Base-by-base conservation (phyloP, 2,113 vertebrate species). In the Phasianus colchicus region DNA sequence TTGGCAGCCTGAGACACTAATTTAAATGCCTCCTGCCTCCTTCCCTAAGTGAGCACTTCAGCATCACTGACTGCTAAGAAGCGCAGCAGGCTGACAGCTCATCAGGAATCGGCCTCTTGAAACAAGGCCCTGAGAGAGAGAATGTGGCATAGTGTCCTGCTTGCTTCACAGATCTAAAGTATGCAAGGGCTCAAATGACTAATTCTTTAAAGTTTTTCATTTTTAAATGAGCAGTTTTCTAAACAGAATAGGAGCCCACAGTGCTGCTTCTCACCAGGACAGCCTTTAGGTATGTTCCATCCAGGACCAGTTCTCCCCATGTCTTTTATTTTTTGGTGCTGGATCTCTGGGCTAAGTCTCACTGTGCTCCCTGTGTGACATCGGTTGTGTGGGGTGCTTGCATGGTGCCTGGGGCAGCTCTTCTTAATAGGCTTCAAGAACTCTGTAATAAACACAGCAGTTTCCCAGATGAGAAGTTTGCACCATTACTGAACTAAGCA, bases 1-100 rank as follows among this genome's bases (percentile, higher is more conserved):
- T 95, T 94, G 95, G 93, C 96, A 97, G 91, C 30, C 34, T 25
- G 15, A 81, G 55, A 71, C 83, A 78, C 57, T 87, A 78, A 95
- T 96, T 96, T 93, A 88, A 97, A 97, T 93, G 86, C 90, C 87
- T 89, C 93, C 92, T 87, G 58, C 94, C 71, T 96, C 89, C 84
- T 91, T 86, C 78, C 90, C 91, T 88, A 83, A 96, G 89, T 30
- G 86, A 95, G 85, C 1, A 29, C 89, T 96, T 96, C 81, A 91
- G 69, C 89, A 80, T 95, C 74, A 55, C 84, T 89, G 82, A 55
- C 84, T 89, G 82, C 89, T 80, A 72, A 95, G 89, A 85, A 45
- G 47, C 85, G 73, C 27, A 72, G 94, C 94, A 94, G 89, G 94
- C 90, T 97, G 96, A 93, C 94, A 96, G 91, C 94, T 95, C 78